Evolutionary conservation across 1,140 invertebrate species (phyloP), one percentile per base, ranked within the genome.

Genomic region (Vanessa tameamea): DNA sequence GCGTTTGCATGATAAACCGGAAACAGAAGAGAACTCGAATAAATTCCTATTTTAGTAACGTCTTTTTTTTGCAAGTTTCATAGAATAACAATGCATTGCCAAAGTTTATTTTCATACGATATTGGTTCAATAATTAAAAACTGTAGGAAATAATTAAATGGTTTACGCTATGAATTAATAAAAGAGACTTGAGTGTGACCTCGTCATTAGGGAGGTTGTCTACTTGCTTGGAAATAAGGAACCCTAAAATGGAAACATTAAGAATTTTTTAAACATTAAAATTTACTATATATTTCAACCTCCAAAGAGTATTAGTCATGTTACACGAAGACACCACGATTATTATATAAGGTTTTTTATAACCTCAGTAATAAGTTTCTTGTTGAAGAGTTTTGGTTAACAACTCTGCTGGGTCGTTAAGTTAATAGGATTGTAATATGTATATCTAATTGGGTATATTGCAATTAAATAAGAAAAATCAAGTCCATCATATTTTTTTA

Each of bases 241-340:
- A 37, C 57, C 55, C 23, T 31, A 59, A 31, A 61, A 20, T 37
- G 8, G 11, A 31, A 37, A 43, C 9, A 43, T 8, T 43, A 26
- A 61, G 6, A 3, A 2, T 57, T 57, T 59, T 26, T 61, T n/a
- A 2, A 31, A 61, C 7, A n/a, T 15, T 14, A 61, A 26, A 61
- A 61, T 61, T 15, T 15, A 37, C 31, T 31, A 61, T 43, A 61
- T 43, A 61, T 37, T 37, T 61, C 57, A 14, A 61, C 57, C 23
- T 31, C 57, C 14, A 61, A 51, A 51, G 14, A 23, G 16, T 26
- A 61, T 61, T 15, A 61, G 57, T 61, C 57, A 61, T 23, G 57
- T 61, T 61, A 15, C n/a, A 51, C 13, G 57, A n/a, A 31, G 26
- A 37, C 13, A 23, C 8, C 12, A 37, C 26, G 31, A 37, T 26